phyloP scores from a whole-genome alignment of 2,888 invertebrate species.

The Tachina lurida region DNA sequence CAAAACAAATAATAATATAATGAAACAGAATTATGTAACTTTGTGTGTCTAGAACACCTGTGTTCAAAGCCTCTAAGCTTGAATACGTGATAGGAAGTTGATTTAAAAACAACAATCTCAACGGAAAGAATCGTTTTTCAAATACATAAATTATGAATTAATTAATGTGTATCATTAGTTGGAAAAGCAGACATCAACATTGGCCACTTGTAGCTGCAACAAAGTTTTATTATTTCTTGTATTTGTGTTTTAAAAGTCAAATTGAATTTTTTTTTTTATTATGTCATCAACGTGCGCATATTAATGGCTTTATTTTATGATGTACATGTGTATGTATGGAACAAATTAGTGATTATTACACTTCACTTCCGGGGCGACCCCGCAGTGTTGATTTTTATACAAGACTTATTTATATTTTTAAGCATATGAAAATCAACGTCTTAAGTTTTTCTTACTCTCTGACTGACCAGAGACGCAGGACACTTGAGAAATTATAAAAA shows the following conservation, averaged over 20 bases:
- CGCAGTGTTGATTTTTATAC: neutral
- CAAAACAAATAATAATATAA: neutral
- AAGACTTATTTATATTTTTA: neutral
- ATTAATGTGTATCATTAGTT: conserved; percentile 57
- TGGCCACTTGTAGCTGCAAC: neutral
- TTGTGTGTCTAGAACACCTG: neutral
- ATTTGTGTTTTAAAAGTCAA: conserved; percentile 36
- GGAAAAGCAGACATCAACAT: neutral
- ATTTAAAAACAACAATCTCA: conserved; percentile 27
- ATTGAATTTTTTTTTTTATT: conserved; percentile 56
- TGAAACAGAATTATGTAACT: neutral
- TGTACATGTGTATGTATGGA: conserved; percentile 7
- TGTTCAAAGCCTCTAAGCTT: neutral
- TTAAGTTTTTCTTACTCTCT: conserved; percentile 1
- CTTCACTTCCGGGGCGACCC: conserved; percentile 59
- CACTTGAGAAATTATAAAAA: conserved; percentile 37
- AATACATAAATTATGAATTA: conserved; percentile 53
- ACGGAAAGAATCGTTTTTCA: conserved; percentile 26
- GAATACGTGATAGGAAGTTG: conserved; percentile 15
- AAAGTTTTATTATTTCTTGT: conserved; percentile 8
- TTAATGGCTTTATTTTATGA: conserved; percentile 62
- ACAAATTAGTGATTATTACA: conserved; percentile 57
- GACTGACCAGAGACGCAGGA: neutral
- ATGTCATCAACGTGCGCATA: conserved; percentile 60
- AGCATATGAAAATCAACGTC: conserved; percentile 23